Evolutionary conservation across 2,113 vertebrate species (phyloP).

Genomic region (Rhinolophus ferrumequinum): DNA sequence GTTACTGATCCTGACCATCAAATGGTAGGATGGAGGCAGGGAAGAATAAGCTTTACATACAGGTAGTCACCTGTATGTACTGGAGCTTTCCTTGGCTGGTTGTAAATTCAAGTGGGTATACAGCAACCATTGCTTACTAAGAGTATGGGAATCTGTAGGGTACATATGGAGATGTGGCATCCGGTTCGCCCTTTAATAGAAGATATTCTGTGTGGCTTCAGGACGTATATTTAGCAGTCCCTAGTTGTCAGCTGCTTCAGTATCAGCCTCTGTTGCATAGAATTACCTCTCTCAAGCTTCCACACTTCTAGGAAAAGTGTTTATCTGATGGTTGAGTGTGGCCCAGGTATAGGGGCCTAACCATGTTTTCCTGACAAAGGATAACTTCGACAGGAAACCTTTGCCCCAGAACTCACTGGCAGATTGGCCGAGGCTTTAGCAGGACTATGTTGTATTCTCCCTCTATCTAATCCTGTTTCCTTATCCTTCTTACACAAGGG

Average conservation of each 20-base stretch:
- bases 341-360: background rate
- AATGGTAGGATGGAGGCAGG: background rate
- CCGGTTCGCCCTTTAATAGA: background rate
- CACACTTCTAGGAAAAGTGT: background rate
- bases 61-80: background rate
- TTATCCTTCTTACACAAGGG: background rate
- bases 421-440: accelerated
- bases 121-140: background rate
- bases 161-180: background rate
- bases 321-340: background rate
- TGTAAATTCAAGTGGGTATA: background rate
- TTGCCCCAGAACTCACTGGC: background rate
- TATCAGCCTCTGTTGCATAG: background rate
- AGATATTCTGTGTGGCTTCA: background rate
- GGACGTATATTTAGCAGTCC: background rate
- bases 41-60: background rate
- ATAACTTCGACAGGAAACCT: background rate
- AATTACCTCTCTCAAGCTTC: background rate
- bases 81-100: background rate
- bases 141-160: no score
- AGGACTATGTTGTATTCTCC: background rate
- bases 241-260: background rate
- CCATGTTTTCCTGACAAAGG: background rate
- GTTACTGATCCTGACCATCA: background rate
- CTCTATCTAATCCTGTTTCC: background rate